phyloP scores from a whole-genome alignment of 2,888 invertebrate genomes.

The Oxytorus armatus region DNA sequence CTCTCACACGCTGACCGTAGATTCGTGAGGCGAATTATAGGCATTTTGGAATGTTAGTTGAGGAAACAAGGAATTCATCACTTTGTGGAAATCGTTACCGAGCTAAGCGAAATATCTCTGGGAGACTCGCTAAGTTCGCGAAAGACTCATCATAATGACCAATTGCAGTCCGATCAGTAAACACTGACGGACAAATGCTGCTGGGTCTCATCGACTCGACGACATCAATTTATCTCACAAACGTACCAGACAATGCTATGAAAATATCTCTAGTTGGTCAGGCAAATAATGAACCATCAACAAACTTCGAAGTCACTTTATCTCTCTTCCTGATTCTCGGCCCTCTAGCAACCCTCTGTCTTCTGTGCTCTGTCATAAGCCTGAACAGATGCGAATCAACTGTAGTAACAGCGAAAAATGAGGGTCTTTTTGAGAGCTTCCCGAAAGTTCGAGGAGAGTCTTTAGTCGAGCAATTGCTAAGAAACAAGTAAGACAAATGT shows the following conservation, averaged over 20 bases:
- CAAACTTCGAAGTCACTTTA: background rate
- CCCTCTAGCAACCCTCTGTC: background rate
- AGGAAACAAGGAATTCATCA: too few species aligned
- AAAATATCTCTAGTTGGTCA: background rate
- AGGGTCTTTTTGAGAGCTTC: background rate
- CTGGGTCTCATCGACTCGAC: background rate
- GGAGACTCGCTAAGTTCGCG: too few species aligned
- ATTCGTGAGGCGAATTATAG: too few species aligned
- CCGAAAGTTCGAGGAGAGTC: background rate
- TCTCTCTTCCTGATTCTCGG: background rate
- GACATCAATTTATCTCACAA: background rate
- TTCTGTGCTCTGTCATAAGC: background rate
- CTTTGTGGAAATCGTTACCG: too few species aligned
- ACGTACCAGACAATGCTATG: background rate
- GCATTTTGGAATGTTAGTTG: too few species aligned
- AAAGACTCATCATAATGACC: too few species aligned
- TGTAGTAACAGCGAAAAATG: background rate
- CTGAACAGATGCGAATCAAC: background rate
- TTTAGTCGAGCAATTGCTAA: background rate
- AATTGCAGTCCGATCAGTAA: too few species aligned
- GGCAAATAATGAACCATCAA: background rate
- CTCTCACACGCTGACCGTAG: too few species aligned
- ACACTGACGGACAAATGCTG: too few species aligned
- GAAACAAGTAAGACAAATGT: background rate
- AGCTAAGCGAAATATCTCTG: too few species aligned